Percentiles rank a stretch among this genome's conserved stretches.
phyloP scores from a whole-genome alignment of 2,888 invertebrate species.

The Cosmia pyralina region DNA sequence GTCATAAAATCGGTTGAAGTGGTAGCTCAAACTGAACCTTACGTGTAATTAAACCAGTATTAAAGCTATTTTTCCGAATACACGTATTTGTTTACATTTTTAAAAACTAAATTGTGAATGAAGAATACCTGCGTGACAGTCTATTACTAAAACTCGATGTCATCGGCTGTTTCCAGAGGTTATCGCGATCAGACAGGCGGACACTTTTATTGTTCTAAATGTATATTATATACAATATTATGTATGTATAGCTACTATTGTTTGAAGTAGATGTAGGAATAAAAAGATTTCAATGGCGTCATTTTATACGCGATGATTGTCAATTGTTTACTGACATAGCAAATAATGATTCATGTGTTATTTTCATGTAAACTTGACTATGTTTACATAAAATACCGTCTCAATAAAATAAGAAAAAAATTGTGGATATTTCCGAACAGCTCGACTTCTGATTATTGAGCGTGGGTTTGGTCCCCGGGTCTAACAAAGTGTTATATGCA shows the following conservation, averaged over 20 bases:
- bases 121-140: background rate
- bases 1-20: no score
- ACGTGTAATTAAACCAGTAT: no score
- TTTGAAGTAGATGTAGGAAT: background rate
- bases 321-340: background rate
- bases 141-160: background rate
- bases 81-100: background rate
- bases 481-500: no score
- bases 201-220: slow-evolving; percentile 17
- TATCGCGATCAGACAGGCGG: slow-evolving; percentile 36
- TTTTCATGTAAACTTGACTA: background rate
- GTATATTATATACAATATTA: background rate
- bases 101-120: no score
- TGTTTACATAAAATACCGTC: no score
- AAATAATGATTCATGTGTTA: background rate
- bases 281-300: slow-evolving; percentile 1
- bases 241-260: slow-evolving; percentile 5
- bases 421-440: no score
- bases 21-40: no score
- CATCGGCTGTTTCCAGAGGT: slow-evolving; percentile 33
- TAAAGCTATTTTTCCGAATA: background rate
- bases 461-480: no score
- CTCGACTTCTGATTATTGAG: no score
- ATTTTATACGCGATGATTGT: background rate
- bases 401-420: no score